phyloP scores from a whole-genome alignment of 2,888 invertebrate species.

The Dicranocentrus wangi region DNA sequence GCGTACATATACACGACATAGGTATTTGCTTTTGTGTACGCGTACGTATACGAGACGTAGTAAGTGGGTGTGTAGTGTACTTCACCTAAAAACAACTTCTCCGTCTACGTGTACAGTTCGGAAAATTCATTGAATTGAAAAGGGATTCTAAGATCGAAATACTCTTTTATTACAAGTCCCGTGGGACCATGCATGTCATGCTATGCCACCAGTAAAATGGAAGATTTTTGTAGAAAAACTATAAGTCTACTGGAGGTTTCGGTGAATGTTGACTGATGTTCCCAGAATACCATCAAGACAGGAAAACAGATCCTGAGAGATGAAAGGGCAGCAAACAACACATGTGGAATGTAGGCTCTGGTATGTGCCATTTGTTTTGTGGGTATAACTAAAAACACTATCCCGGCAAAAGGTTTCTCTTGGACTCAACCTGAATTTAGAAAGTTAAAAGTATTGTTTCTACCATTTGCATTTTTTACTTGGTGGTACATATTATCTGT shows the following conservation, averaged over 20 bases:
- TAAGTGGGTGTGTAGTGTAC: no score
- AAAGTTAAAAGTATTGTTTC: no score
- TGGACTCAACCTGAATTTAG: no score
- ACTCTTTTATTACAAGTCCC: constrained; percentile 51
- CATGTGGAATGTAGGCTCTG: constrained; percentile 46
- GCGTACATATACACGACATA: background rate
- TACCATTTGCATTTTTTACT: no score
- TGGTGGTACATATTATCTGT: no score
- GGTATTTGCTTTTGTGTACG: background rate
- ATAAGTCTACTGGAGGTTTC: background rate
- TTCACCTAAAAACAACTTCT: no score
- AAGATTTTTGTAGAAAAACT: background rate
- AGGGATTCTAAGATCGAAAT: constrained; percentile 49
- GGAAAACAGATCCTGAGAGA: background rate
- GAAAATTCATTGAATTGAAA: constrained; percentile 49
- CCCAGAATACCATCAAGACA: constrained; percentile 27
- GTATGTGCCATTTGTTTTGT: constrained; percentile 42
- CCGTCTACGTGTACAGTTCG: constrained; percentile 12
- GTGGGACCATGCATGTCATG: constrained; percentile 21
- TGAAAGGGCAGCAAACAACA: constrained; percentile 28
- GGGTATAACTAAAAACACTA: no score
- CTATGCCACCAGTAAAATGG: background rate
- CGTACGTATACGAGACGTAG: no score
- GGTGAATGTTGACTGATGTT: constrained; percentile 31
- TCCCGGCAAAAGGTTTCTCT: no score